Conservation (phyloP, 2,113 vertebrate genomes). For the Chamaetylas fuelleborni region DNA sequence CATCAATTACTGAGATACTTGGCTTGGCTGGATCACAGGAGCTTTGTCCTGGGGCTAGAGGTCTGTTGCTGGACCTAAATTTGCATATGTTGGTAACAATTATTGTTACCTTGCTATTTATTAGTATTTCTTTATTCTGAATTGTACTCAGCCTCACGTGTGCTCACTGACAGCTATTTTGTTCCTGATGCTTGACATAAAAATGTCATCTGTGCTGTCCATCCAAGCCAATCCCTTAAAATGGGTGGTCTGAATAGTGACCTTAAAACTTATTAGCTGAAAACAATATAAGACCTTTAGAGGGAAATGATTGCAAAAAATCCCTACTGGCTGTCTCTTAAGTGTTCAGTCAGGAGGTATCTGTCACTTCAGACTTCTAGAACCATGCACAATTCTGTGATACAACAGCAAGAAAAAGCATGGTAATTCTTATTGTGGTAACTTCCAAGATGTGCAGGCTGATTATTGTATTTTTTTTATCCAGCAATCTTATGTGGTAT, state of each 20-base stretch:
- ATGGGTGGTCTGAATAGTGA: neutral
- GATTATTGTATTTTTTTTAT: neutral
- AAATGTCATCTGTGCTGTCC: neutral
- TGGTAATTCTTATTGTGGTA: neutral
- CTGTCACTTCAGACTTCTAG: neutral
- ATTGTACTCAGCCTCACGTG: neutral
- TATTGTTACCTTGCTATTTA: neutral
- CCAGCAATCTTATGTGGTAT: neutral
- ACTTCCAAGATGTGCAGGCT: neutral
- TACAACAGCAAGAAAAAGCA: neutral
- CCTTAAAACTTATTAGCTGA: neutral
- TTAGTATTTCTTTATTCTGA: neutral
- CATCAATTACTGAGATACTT: conserved; percentile 9
- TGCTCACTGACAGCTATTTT: neutral
- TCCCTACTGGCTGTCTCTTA: neutral
- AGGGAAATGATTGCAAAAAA: neutral
- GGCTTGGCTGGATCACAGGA: neutral
- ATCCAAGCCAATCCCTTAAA: neutral
- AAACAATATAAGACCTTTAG: neutral
- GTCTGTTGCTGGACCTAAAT: conserved; percentile 39
- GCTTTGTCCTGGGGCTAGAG: conserved; percentile 34
- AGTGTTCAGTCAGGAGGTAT: neutral
- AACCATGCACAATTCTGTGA: neutral
- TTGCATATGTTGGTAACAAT: conserved; percentile 15
- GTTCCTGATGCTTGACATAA: neutral